phyloP scores from a whole-genome alignment of 2,113 vertebrate species.

The Chaetura pelagica region DNA sequence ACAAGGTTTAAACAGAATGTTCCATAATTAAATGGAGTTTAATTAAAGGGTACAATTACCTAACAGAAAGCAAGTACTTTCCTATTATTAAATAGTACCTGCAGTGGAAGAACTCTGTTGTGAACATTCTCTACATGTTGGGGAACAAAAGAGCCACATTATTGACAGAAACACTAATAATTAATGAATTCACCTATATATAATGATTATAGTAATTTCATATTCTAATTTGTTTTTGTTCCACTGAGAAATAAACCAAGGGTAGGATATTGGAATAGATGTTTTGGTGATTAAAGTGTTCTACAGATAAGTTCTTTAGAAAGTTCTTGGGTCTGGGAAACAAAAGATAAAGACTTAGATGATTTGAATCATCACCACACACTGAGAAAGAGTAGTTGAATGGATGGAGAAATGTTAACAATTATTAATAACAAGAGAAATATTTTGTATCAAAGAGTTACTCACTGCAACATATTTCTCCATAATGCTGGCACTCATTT shows the following conservation, averaged over 20 bases:
- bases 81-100: not conserved
- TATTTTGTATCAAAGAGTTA: not conserved
- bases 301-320: not conserved
- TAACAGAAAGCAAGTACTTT: not conserved
- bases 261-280: not conserved
- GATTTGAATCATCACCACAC: not conserved
- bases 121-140: not conserved
- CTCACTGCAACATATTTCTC: not conserved
- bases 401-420: not conserved
- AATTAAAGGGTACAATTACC: constrained; percentile 18
- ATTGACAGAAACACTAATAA: not conserved
- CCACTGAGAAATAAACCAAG: not conserved
- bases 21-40: not conserved
- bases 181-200: not conserved
- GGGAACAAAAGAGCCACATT: not conserved
- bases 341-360: fast-evolving
- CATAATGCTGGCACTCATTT: not conserved
- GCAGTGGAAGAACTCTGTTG: not conserved
- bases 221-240: not conserved
- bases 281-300: not conserved
- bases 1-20: not conserved
- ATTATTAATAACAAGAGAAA: not conserved
- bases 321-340: not conserved
- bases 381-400: not conserved
- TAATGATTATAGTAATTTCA: not conserved